phyloP scores from a whole-genome alignment of 2,113 vertebrate genomes.

The Pygoscelis adeliae region DNA sequence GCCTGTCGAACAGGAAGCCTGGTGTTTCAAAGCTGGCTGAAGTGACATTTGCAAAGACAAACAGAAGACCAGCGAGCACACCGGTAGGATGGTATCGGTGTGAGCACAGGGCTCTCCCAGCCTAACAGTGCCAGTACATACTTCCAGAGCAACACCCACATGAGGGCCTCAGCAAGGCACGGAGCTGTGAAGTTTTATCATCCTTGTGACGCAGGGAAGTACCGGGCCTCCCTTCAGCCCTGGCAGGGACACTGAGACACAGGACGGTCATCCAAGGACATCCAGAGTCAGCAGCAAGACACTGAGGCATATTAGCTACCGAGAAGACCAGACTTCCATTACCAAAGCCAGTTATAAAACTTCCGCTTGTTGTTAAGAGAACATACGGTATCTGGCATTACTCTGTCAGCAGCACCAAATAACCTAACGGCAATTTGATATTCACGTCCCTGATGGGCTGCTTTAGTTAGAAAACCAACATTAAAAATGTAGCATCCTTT shows the following conservation, averaged over 20 bases:
- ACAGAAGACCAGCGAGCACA: rapidly evolving
- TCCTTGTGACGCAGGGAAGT: neutral
- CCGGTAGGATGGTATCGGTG: rapidly evolving
- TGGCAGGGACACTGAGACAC: slow-evolving; percentile 25
- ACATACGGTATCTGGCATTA: neutral
- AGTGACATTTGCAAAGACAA: neutral
- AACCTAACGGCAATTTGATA: neutral
- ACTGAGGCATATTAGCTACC: neutral
- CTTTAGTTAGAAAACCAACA: slow-evolving; percentile 30
- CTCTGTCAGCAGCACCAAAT: slow-evolving; percentile 33
- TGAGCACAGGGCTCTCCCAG: neutral
- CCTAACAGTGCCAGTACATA: neutral
- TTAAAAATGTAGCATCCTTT: slow-evolving; percentile 26
- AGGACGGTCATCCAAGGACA: slow-evolving; percentile 49
- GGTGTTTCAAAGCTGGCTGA: neutral
- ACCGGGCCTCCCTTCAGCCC: neutral
- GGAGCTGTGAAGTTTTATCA: neutral
- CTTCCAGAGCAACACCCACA: neutral
- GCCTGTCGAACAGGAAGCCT: neutral
- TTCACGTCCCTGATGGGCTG: neutral
- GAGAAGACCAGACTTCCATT: neutral
- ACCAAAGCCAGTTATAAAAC: neutral
- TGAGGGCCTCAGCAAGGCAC: neutral
- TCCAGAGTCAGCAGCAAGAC: neutral
- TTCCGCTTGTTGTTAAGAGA: neutral